Base-by-base conservation (phyloP, 1,140 invertebrate genomes). In the Sarcophaga bullata region DNA sequence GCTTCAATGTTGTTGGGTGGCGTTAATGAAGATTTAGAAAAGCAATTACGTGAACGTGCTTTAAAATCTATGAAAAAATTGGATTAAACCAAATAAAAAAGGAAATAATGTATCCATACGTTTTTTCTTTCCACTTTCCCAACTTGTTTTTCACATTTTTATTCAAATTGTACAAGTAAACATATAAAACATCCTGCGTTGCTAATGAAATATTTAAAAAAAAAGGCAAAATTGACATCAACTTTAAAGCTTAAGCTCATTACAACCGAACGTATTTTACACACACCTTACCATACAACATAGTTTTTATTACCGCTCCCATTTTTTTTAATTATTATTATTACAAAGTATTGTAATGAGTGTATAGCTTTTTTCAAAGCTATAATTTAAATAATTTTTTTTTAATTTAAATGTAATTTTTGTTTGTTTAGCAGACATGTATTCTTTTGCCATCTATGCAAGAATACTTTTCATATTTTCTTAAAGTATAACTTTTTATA, bases 41-140 rank as follows among this genome's bases (percentile, higher is more conserved):
- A 95, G 87, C 96, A 95, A 90, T 91, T 97, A 84, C 92, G 96
- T n/a, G 96, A 97, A 90, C 94, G 95, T 85, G 96, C 96, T 50
- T 91, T 97, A 13, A 93, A 93, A 85, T 93, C 92, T 4, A 93
- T 93, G 92, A 93, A 93, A 81, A 92, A 92, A 84, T 54, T 82
- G 15, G 83, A 84, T 52, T 84, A 83, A 15, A 13, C 17, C 62
- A 72, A 17, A 72, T 25, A 72, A 19, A 72, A 19, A 72, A 47
- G 48, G 15, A 13, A 25, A 76, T 49, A 49, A 47, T 49, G 8
- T 49, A 76, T 17, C 47, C 10, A 19, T 72, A 25, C 17, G 6
- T 72, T 72, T 62, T 62, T 7, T 73, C 8, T 73, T 37, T 37
- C 46, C 46, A 46, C 13, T 9, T 11, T 46, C 8, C 9, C 25